A percentile compares a stretch with the other conserved stretches of the same genome.
phyloP scores from a whole-genome alignment of 2,113 vertebrate genomes.

The Notiomystis cincta region DNA sequence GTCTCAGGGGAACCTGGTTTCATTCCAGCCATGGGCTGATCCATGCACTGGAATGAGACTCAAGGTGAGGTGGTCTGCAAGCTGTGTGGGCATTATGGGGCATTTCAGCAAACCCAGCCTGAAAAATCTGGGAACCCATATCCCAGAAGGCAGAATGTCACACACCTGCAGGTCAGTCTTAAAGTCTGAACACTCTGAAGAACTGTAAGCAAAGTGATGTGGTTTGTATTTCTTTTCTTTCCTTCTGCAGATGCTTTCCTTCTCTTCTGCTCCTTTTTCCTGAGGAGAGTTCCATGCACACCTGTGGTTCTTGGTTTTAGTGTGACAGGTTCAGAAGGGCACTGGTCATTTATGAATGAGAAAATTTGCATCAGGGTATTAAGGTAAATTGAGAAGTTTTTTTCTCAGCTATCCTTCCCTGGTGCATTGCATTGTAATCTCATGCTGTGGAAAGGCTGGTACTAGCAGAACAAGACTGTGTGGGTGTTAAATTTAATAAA shows the following conservation, averaged over 20 bases:
- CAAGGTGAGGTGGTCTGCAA: background rate
- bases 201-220: background rate
- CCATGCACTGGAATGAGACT: background rate
- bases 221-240: background rate
- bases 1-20: background rate
- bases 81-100: background rate
- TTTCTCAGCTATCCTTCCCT: background rate
- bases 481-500: background rate
- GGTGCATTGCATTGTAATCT: background rate
- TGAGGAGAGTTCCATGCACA: background rate
- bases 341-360: background rate
- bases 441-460: background rate
- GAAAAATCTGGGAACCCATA: background rate
- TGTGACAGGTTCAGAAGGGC: background rate
- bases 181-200: background rate
- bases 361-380: background rate
- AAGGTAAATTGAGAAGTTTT: background rate
- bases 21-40: background rate
- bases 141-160: background rate
- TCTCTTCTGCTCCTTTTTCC: background rate
- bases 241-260: background rate
- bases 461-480: background rate
- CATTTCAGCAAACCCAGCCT: background rate
- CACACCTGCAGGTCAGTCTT: background rate
- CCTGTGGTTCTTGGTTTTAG: background rate